These are phyloP conservation scores for Parochlus steinenii DNA, from an alignment of 2,888 invertebrate genomes.

Conservation along the genomic window DNA sequence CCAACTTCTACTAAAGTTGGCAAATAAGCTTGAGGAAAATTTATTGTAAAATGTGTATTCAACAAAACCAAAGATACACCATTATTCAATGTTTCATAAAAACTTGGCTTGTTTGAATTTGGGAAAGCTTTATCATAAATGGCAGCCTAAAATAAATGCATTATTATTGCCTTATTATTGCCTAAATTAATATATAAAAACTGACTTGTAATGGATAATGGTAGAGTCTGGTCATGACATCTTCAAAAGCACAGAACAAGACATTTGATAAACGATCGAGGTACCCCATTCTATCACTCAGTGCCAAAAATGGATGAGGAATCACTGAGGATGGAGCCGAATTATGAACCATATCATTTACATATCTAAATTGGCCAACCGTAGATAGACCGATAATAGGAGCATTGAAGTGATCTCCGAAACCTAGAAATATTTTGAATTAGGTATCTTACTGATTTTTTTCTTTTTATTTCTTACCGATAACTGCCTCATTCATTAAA, in stretches of 20 bases:
- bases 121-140: conserved; percentile 20
- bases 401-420: conserved; percentile 19
- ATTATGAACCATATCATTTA: conserved; percentile 17
- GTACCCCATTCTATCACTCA: conserved; percentile 26
- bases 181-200: conserved; percentile 4
- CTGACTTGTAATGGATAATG: conserved; percentile 23
- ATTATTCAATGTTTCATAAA: conserved; percentile 20
- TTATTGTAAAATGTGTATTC: conserved; percentile 25
- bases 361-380: conserved; percentile 17
- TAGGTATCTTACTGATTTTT: conserved; percentile 7
- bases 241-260: conserved; percentile 18
- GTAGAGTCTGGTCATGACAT: conserved; percentile 17
- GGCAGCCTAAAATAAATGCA: conserved; percentile 1
- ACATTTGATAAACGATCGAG: conserved; percentile 25
- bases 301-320: conserved; percentile 20
- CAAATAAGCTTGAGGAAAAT: conserved; percentile 24
- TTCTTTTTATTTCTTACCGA: too few species aligned
- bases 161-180: conserved; percentile 17
- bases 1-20: conserved; percentile 22
- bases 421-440: conserved; percentile 19
- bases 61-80: conserved; percentile 22
- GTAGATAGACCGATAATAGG: conserved; percentile 19
- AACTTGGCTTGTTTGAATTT: conserved; percentile 17
- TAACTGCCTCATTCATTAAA: conserved; percentile 18
- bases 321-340: conserved; percentile 27